These are phyloP conservation scores for Meloe dianella DNA, from an alignment of 2,888 invertebrate genomes.

Conservation along the genomic window DNA sequence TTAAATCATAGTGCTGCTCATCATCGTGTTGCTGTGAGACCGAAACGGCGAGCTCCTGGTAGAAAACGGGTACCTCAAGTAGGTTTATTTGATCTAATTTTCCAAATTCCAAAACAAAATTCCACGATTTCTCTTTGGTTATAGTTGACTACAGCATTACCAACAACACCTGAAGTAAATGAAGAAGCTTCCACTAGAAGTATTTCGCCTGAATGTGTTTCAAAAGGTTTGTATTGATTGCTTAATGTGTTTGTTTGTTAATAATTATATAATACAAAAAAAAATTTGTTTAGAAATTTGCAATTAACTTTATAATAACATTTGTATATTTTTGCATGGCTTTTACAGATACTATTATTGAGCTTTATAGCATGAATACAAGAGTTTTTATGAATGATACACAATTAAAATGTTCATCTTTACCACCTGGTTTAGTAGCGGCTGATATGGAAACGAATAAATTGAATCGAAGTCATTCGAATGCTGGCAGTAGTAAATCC, in stretches of 20 bases:
- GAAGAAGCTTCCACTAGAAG: conserved; percentile 71
- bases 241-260: background rate
- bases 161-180: conserved; percentile 79
- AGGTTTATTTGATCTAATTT: background rate
- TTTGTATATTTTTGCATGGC: conserved; percentile 29
- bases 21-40: conserved; percentile 80
- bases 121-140: conserved; percentile 35
- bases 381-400: conserved; percentile 55
- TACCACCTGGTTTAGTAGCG: conserved; percentile 68
- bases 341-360: conserved; percentile 57
- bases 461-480: conserved; percentile 61
- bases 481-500: conserved; percentile 56
- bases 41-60: conserved; percentile 74
- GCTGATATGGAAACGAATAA: conserved; percentile 59
- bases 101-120: conserved; percentile 9
- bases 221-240: conserved; percentile 47
- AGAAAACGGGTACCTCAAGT: conserved; percentile 67
- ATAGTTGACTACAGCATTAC: conserved; percentile 67
- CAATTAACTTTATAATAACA: conserved; percentile 1
- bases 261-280: too few relatives aligned
- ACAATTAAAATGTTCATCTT: conserved; percentile 69
- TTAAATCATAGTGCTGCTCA: conserved; percentile 81
- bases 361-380: conserved; percentile 53
- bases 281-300: background rate
- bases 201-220: conserved; percentile 65